Evolutionary conservation across 1,140 invertebrate genomes (phyloP), one percentile per base, ranked within the genome.

Genomic region (Drosophila tsacasi): DNA sequence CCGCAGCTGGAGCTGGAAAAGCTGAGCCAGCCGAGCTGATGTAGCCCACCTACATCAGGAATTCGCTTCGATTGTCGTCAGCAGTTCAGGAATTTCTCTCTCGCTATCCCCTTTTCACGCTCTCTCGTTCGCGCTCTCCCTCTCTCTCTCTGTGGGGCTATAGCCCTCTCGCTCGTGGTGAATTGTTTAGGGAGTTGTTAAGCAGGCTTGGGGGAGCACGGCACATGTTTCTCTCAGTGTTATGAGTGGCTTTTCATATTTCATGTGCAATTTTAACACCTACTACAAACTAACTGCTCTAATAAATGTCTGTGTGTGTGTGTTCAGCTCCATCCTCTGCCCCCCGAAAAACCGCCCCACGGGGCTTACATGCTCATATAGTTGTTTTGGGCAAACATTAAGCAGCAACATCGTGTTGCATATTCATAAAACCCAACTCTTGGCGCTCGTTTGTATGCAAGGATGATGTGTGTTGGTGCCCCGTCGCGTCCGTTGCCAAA

Each of bases 231-330:
- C 71, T 60, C 39, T 75, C 58, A 62, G 67, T 47, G 75, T 72
- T 76, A 68, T 82, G 83, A 86, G 65, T 80, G 83, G 59, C 72
- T 87, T 83, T 86, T 89, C 83, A 89, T 89, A 83, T 83, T 89
- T 87, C 80, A 89, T 87, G 68, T 89, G 84, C 84, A 81, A 84
- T 89, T 89, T 90, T 81, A 89, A 89, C 84, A 89, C 84, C 84
- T 87, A 87, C 80, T 87, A 78, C 84, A 74, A 75, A 75, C 76
- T 83, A 78, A 87, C 81, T 65, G 77, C 78, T 68, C 57, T 67
- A 78, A 83, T 84, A 83, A 89, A 79, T 72, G 74, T 54, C 23
- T 49, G 30, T 30, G 40, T 54, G 50, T 47, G 50, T 71, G 19
- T 25, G 54, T 60, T 8, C 59, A 47, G 42, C 59, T 71, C 35